Evolutionary conservation across 2,888 invertebrate genomes (phyloP), one percentile per base, ranked within the genome.

Genomic region (Biston betularia): DNA sequence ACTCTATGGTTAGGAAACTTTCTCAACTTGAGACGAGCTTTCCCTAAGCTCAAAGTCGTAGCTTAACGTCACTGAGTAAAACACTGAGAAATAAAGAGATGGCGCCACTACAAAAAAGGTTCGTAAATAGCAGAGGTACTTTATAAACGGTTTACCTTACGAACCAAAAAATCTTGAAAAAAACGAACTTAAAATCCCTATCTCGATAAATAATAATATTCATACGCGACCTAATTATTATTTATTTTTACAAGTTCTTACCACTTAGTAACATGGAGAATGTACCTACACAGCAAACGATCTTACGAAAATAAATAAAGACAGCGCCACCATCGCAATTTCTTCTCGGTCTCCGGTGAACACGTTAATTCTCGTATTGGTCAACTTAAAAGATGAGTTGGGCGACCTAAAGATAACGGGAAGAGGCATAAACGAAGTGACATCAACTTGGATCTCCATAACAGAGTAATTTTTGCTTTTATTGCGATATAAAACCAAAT

Each of bases 381-480:
- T 15, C 9, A 46, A 46, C 15, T 10, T 14, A 3, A 24, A 0
- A 46, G 10, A 24, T 24, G 15, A 14, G 15, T 24, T 46, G 15
- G 46, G 15, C n/a, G 12, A 12, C 10, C 14, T 12, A 52, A 48
- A 64, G 34, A 52, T 61, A 61, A 50, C 65, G 49, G 65, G 54
- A 60, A 15, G n/a, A 12, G 15, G 5, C 35, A 60, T 65, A 56
- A 65, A 60, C 54, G 49, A 45, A 3, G 59, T 65, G 55, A 65
- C 50, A 54, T 40, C 56, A 58, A 54, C 48, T 34, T 10, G 53
- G 14, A 50, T 33, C 40, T 38, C 46, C 48, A 49, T 65, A 59
- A 61, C 61, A 61, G n/a, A 3, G 45, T 12, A 53, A 52, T 61
- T 61, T 61, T 60, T 52, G 49, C n/a, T 52, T 66, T 66, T 62